phyloP scores from a whole-genome alignment of 1,140 invertebrate species.

The Tenebrio molitor region DNA sequence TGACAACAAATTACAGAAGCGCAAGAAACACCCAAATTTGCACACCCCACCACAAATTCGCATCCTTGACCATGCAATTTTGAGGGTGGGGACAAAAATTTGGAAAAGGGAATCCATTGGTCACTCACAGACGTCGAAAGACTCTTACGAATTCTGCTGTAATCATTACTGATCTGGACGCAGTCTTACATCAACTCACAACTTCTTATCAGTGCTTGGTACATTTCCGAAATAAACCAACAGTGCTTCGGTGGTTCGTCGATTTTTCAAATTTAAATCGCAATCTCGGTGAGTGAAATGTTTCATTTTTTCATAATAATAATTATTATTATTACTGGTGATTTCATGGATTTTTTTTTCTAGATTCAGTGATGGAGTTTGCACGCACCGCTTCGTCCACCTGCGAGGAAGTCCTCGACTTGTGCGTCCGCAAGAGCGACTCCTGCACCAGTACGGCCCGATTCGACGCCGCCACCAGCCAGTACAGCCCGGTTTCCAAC shows the following conservation, averaged over 20 bases:
- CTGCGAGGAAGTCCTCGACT: constrained; percentile 43
- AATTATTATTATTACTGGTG: no score
- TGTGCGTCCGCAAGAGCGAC: constrained; percentile 49
- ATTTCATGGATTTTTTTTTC: constrained; percentile 51
- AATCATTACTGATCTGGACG: neutral
- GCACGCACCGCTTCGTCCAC: no score
- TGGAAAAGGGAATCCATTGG: constrained; percentile 31
- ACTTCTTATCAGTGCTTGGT: no score
- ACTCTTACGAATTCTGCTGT: neutral
- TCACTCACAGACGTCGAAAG: constrained; percentile 3
- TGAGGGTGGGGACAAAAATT: constrained; percentile 13
- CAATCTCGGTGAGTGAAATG: no score
- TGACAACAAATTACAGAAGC: constrained; percentile 5
- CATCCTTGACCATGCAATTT: constrained; percentile 36
- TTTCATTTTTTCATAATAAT: no score
- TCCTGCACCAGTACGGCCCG: neutral
- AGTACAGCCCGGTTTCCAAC: constrained; percentile 36
- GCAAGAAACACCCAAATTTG: constrained; percentile 16
- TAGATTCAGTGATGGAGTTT: no score
- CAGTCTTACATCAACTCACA: neutral
- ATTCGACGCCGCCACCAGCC: neutral
- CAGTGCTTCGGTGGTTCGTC: neutral
- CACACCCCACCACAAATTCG: constrained; percentile 18
- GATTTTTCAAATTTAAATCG: no score
- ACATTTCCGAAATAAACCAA: no score